Percentiles rank a stretch among this genome's conserved stretches.
phyloP scores from a whole-genome alignment of 2,888 invertebrate genomes.

The Herminia tarsipennalis region DNA sequence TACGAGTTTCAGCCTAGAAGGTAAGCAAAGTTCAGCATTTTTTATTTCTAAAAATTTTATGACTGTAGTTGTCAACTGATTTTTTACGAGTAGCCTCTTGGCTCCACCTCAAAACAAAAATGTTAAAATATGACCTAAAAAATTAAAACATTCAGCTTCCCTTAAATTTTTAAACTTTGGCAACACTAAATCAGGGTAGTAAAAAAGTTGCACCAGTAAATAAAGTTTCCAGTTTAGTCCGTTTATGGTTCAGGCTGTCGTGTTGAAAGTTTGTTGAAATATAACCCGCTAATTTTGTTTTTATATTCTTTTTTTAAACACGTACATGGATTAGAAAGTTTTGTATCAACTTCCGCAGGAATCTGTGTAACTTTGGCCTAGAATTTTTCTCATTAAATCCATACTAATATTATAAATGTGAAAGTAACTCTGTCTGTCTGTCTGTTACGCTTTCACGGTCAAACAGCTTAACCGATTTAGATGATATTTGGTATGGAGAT shows the following conservation, averaged over 20 bases:
- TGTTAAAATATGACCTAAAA: neutral
- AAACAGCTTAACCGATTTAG: too few relatives aligned
- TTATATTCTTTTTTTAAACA: conserved; percentile 20
- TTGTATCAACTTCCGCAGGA: too few relatives aligned
- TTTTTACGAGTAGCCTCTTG: too few relatives aligned
- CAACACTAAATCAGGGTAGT: conserved; percentile 34
- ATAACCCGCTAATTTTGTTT: conserved; percentile 1
- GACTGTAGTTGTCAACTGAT: neutral
- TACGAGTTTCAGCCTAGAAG: conserved; percentile 99
- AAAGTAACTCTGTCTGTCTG: too few relatives aligned
- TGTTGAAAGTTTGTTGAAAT: conserved; percentile 26
- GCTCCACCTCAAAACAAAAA: too few relatives aligned
- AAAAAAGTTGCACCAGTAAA: conserved; percentile 39
- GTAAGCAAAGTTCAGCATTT: conserved; percentile 45
- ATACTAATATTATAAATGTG: too few relatives aligned
- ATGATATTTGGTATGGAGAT: too few relatives aligned
- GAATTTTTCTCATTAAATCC: too few relatives aligned
- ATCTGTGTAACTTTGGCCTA: too few relatives aligned
- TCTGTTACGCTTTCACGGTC: too few relatives aligned
- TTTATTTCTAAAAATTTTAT: neutral
- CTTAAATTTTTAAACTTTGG: conserved; percentile 64
- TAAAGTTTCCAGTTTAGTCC: conserved; percentile 31
- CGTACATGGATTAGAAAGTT: too few relatives aligned
- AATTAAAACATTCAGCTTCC: conserved; percentile 1
- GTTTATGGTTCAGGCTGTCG: conserved; percentile 27